Evolutionary conservation across 1,140 invertebrate genomes (phyloP), one percentile per base, ranked within the genome.

Genomic region (Zaprionus taronus): DNA sequence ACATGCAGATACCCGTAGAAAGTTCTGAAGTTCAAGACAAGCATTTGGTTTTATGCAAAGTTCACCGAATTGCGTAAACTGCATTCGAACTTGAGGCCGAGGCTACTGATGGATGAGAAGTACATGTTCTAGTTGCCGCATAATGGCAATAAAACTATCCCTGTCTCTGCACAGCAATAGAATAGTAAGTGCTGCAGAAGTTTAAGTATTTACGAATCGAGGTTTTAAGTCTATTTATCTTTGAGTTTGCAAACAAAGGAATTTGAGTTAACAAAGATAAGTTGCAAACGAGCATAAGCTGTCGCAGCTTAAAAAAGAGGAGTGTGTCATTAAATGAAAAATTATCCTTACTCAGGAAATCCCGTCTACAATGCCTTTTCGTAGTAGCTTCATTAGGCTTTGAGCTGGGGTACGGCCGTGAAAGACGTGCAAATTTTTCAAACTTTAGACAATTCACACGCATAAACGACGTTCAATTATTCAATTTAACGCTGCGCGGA

Each of bases 361-460:
- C 22, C 20, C 12, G 4, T 12, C 4, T 20, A 22, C 47, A 51
- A 51, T 47, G 47, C 20, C 47, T 22, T 22, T 24, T 12, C 12
- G 22, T 36, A 20, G 17, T 20, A 34, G 44, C n/a, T 64, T 64
- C 47, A 64, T 64, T 64, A 64, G 47, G 14, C 22, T 17, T n/a
- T n/a, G 26, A 20, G 44, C 47, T 53, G 14, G 61, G 31, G 4
- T 9, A 22, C 28, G 28, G 31, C 34, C n/a, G 24, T 58, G n/a
- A 17, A 75, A 89, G 84, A 72, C 74, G 75, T 72, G 80, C 68
- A 83, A 77, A 89, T 87, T 83, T 87, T 87, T 89, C 78, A 89
- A 87, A 86, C 83, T 87, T 86, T 87, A 87, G 58, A 79, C 77
- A 86, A 82, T 80, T 65, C 49, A 73, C 66, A 83, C 66, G 74